These are phyloP conservation scores for Tenthredo distinguenda DNA, from an alignment of 2,888 invertebrate species.

Conservation along the genomic window DNA sequence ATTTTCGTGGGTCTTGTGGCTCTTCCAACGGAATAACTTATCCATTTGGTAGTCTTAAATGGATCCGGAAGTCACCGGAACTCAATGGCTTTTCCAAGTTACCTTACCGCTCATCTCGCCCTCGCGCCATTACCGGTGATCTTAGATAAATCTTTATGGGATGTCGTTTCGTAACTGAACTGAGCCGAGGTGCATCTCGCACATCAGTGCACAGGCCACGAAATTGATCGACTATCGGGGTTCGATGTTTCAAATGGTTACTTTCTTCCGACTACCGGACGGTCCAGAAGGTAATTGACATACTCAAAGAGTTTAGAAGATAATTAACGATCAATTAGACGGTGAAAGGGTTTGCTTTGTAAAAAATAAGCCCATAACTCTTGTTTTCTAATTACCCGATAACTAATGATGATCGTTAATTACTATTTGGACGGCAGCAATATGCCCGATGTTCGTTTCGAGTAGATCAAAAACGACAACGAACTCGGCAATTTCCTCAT, in stretches of 20 bases:
- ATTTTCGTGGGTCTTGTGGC: constrained; percentile 73
- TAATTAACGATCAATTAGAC: constrained; percentile 40
- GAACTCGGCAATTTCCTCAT: background rate
- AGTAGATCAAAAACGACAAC: background rate
- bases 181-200: background rate
- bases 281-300: constrained; percentile 25
- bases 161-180: constrained; percentile 23
- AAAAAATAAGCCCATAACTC: constrained; percentile 11
- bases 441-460: background rate
- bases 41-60: constrained; percentile 65
- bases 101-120: constrained; percentile 11
- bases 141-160: constrained; percentile 16
- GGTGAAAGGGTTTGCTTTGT: constrained; percentile 18
- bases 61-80: constrained; percentile 38
- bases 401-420: constrained; percentile 23
- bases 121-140: background rate
- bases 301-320: constrained; percentile 1
- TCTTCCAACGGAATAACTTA: constrained; percentile 74
- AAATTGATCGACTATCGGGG: background rate
- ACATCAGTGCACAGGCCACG: background rate
- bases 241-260: background rate
- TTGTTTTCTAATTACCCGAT: constrained; percentile 13
- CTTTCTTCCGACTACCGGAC: constrained; percentile 6
- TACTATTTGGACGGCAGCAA: background rate
- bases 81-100: constrained; percentile 11